Evolutionary conservation across 2,797 vertebrate genomes (phyloP).

Genomic region (Galagoides demidoff): DNA sequence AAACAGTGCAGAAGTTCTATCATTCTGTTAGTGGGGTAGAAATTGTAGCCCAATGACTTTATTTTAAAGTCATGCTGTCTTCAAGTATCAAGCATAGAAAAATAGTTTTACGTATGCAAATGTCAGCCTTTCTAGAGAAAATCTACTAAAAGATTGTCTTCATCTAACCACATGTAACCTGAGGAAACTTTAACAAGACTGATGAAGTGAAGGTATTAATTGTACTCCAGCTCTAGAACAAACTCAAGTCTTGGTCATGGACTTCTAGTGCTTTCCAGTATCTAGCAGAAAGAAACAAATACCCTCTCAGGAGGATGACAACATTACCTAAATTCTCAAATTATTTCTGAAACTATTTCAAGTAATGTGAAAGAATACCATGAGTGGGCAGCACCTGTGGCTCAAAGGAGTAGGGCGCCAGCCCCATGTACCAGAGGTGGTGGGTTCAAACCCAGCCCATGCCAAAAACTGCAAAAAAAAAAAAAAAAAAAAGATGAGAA

Average conservation of each 20-base stretch:
- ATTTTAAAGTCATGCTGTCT: neutral
- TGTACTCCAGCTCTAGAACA: neutral
- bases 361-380: neutral
- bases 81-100: neutral
- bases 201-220: neutral
- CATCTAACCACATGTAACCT: neutral
- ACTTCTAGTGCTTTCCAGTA: neutral
- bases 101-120: slow-evolving; percentile 1
- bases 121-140: neutral
- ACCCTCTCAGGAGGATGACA: neutral
- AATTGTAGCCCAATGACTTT: neutral
- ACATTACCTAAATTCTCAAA: neutral
- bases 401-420: no score
- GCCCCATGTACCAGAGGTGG: no score
- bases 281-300: neutral
- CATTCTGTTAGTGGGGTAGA: neutral
- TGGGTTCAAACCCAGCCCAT: no score
- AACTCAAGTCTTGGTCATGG: neutral
- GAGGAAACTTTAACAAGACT: neutral
- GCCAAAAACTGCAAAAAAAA: no score
- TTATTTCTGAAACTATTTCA: neutral
- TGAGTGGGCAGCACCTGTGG: no score
- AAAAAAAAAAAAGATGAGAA: neutral
- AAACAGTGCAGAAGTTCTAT: neutral
- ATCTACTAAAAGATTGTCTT: neutral